Conservation (phyloP, 2,888 invertebrate species). For the Magallana nippona region DNA sequence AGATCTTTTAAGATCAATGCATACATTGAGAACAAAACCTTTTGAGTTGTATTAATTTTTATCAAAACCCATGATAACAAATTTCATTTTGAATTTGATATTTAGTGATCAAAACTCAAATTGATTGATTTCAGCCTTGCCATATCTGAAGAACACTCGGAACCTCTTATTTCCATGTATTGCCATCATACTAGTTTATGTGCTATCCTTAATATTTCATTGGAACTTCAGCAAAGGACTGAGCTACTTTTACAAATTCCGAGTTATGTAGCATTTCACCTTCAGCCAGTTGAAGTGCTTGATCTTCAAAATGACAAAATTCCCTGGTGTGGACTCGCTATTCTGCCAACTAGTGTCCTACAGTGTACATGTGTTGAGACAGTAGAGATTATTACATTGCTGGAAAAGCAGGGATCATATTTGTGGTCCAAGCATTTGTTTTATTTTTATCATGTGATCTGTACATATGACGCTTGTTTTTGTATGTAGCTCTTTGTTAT, state of each 20-base stretch:
- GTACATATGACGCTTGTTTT: neutral
- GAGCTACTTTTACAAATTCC: constrained; percentile 90
- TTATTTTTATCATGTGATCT: constrained; percentile 20
- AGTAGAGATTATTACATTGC: neutral
- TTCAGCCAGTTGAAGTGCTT: neutral
- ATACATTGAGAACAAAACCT: neutral
- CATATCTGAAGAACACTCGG: constrained; percentile 91
- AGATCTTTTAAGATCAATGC: neutral
- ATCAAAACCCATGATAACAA: neutral
- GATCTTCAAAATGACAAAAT: neutral
- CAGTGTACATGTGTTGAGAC: neutral
- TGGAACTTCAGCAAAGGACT: constrained; percentile 92
- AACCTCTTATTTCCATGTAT: constrained; percentile 92
- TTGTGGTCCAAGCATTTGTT: constrained; percentile 22
- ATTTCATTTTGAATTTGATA: no score
- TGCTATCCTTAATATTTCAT: constrained; percentile 88
- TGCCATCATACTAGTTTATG: constrained; percentile 87
- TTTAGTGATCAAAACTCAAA: neutral
- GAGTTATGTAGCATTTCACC: constrained; percentile 81
- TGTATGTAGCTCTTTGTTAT: neutral
- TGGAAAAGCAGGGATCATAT: neutral
- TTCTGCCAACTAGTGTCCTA: neutral
- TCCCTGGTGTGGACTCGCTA: neutral
- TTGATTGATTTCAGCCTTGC: constrained; percentile 86
- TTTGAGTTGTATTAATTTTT: neutral